Conservation (phyloP, 2,797 vertebrate genomes). For the Ctenosaura bakeri region DNA sequence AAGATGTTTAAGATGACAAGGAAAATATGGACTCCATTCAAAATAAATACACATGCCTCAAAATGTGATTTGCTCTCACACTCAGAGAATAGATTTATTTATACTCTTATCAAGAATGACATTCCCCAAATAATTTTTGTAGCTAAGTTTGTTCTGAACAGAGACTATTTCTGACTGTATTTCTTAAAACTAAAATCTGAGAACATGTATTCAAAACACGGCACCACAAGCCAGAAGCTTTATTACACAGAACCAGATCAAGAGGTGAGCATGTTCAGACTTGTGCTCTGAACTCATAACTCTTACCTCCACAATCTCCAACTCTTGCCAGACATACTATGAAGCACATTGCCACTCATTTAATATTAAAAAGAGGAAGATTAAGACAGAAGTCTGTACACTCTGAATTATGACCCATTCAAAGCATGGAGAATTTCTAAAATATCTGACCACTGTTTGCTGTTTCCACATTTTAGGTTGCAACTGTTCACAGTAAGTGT, state of each 20-base stretch:
- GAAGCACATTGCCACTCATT: conserved; percentile 42
- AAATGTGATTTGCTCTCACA: background rate
- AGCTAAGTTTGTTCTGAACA: background rate
- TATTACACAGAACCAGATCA: conserved; percentile 45
- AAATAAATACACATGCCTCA: background rate
- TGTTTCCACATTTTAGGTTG: background rate
- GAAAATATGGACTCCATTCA: background rate
- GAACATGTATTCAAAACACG: conserved; percentile 33
- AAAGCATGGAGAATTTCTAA: background rate
- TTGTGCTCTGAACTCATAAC: conserved; percentile 55
- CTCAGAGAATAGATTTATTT: background rate
- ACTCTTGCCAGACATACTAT: conserved; percentile 37
- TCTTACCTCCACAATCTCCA: conserved; percentile 36
- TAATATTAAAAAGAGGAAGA: conserved; percentile 8
- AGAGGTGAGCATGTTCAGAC: conserved; percentile 48
- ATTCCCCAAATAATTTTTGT: conserved; percentile 32
- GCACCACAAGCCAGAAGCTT: conserved; percentile 53
- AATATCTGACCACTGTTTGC: background rate
- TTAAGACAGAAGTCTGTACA: background rate
- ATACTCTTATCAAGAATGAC: background rate
- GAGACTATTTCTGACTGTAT: conserved; percentile 4
- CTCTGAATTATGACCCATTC: background rate
- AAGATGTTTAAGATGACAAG: conserved; percentile 2
- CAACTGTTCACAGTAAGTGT: background rate
- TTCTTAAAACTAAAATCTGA: conserved; percentile 43